Evolutionary conservation across 2,797 vertebrate genomes (phyloP).

Genomic region (Telmatherina bonti): DNA sequence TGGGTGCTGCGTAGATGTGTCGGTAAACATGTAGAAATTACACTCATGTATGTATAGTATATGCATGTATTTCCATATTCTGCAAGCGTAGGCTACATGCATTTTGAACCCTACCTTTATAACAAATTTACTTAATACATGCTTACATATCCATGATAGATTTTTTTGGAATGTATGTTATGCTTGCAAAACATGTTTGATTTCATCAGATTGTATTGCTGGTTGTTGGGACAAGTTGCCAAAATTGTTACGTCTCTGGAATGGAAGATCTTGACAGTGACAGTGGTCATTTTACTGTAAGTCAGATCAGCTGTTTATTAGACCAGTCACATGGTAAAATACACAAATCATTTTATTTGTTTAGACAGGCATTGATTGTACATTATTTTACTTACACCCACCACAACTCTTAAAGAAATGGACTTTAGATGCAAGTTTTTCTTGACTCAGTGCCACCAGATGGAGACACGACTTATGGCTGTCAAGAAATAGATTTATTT

Average conservation of each 20-base stretch:
- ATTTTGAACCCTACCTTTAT: conserved; percentile 15
- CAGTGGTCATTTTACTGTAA: not conserved
- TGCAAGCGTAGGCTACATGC: conserved; percentile 27
- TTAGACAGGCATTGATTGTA: not conserved
- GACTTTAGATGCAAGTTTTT: no score
- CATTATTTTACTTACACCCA: not conserved
- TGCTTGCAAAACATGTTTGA: no score
- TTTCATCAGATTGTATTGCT: not conserved
- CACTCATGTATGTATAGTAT: conserved; percentile 4
- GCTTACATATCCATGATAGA: not conserved
- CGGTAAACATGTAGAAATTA: conserved; percentile 45
- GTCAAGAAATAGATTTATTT: no score
- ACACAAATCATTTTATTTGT: not conserved
- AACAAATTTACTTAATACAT: conserved; percentile 1
- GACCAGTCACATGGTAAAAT: not conserved
- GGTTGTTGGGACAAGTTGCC: not conserved
- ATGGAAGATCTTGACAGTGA: no score
- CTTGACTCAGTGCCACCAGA: no score
- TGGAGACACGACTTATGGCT: no score
- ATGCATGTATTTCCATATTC: conserved; percentile 26
- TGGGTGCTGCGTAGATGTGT: conserved; percentile 32
- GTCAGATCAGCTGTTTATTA: not conserved
- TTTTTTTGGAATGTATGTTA: not conserved
- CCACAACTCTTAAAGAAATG: not conserved
- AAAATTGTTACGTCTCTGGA: not conserved